Evolutionary conservation across 2,797 vertebrate species (phyloP).

Genomic region (Caiman crocodilus): DNA sequence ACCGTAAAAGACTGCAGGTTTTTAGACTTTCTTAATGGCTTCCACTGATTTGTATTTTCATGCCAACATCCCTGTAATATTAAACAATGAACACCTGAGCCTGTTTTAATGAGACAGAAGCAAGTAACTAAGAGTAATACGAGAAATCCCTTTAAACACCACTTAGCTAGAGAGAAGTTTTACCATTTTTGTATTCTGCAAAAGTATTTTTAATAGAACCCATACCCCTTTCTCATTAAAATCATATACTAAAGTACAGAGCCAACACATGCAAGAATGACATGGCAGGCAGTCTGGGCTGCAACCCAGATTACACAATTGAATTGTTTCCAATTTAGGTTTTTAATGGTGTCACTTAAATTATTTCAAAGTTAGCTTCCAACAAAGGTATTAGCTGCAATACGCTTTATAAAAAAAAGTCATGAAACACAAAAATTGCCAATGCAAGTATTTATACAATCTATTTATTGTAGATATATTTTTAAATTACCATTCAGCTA

Average conservation of each 20-base stretch:
- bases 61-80: neutral
- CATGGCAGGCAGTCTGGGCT: neutral
- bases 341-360: slow-evolving; percentile 14
- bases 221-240: neutral
- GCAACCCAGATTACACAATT: neutral
- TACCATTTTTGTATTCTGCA: neutral
- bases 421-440: neutral
- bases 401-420: neutral
- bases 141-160: neutral
- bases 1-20: neutral
- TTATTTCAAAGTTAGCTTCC: neutral
- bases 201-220: neutral
- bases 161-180: neutral
- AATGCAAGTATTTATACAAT: neutral
- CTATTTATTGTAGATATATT: neutral
- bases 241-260: neutral
- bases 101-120: neutral
- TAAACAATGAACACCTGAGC: neutral
- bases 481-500: neutral
- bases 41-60: neutral
- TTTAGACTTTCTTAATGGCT: neutral
- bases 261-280: neutral
- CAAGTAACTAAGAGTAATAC: neutral
- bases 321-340: neutral
- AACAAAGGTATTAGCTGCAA: neutral